Evolutionary conservation across 2,113 vertebrate genomes (phyloP).

Genomic region (Clarias gariepinus): DNA sequence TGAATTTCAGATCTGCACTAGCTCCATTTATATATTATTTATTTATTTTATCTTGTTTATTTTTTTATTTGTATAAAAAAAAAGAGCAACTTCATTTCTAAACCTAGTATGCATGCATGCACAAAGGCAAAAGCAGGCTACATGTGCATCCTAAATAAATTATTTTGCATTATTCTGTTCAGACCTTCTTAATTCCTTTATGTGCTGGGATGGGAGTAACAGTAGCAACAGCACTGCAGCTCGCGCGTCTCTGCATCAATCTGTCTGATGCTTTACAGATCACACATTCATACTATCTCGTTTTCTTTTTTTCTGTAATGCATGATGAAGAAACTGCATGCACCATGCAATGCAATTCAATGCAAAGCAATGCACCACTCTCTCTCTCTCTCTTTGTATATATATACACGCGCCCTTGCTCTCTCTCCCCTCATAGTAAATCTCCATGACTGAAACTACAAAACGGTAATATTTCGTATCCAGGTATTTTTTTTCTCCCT

Average conservation of each 20-base stretch:
- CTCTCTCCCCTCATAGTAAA: neutral
- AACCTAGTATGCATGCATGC: neutral
- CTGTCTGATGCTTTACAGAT: neutral
- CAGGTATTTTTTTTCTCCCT: neutral
- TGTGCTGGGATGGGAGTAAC: neutral
- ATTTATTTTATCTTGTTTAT: neutral
- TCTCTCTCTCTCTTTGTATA: no score
- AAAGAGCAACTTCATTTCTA: neutral
- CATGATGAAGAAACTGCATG: neutral
- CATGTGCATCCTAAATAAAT: neutral
- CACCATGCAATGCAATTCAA: neutral
- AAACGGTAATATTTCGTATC: neutral
- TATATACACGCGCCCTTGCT: no score
- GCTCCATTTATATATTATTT: neutral
- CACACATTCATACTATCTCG: neutral
- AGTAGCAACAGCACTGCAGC: neutral
- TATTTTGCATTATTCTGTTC: neutral
- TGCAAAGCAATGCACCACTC: neutral
- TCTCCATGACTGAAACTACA: neutral
- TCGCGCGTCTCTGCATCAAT: slow-evolving; percentile 16
- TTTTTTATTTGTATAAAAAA: neutral
- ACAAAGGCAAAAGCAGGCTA: neutral
- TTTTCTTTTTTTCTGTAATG: neutral
- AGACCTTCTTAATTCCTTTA: neutral
- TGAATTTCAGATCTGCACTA: neutral